Evolutionary conservation across 2,888 invertebrate species (phyloP).

Genomic region (Acheta domesticus): DNA sequence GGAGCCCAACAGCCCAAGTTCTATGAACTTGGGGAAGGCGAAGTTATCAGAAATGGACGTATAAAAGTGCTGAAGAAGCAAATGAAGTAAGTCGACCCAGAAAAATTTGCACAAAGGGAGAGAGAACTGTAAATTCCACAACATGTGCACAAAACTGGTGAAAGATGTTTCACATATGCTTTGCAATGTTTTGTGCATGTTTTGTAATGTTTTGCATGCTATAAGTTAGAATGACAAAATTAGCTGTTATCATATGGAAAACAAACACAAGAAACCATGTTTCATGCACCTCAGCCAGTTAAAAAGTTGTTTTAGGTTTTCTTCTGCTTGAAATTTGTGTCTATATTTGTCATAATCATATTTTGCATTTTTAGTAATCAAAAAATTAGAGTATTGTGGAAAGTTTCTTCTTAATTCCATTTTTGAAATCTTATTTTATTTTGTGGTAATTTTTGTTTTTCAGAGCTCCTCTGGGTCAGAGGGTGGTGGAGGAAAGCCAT

Average conservation of each 20-base stretch:
- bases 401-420: background rate
- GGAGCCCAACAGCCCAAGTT: conserved; percentile 52
- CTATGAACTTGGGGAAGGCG: conserved; percentile 59
- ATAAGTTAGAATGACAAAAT: too few relatives aligned
- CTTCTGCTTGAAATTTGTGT: too few relatives aligned
- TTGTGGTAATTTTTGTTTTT: conserved; percentile 40
- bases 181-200: background rate
- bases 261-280: background rate
- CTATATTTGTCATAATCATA: background rate
- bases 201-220: background rate
- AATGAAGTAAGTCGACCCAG: conserved; percentile 48
- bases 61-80: conserved; percentile 47
- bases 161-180: too few relatives aligned
- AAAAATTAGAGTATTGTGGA: background rate
- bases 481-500: conserved; percentile 61
- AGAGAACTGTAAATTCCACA: too few relatives aligned
- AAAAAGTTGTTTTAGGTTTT: too few relatives aligned
- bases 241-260: too few relatives aligned
- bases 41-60: conserved; percentile 57
- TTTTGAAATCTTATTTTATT: conserved; percentile 25
- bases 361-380: background rate
- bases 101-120: background rate
- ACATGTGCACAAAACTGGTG: too few relatives aligned
- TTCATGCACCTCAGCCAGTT: background rate
- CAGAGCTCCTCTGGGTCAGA: conserved; percentile 70